A percentile compares a stretch with the other conserved stretches of the same genome.
Conservation (phyloP, 2,113 vertebrate genomes). For the Cryptomyrus ogoouensis region DNA sequence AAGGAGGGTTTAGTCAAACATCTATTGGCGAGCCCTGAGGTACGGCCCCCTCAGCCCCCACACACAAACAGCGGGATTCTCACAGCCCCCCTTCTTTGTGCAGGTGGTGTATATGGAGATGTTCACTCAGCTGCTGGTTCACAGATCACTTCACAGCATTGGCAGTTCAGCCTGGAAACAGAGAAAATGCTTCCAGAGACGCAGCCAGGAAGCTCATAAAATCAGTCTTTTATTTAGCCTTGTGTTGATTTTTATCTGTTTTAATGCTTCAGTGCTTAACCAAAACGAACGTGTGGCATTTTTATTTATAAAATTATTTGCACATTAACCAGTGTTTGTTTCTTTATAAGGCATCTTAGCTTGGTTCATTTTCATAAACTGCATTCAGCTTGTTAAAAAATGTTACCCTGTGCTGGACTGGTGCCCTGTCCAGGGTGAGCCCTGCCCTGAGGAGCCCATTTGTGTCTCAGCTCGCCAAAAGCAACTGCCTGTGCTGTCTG, state of each 20-base stretch:
- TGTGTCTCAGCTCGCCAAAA: not conserved
- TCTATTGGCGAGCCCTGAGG: slow-evolving; percentile 24
- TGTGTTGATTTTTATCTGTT: not conserved
- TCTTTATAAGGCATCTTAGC: not conserved
- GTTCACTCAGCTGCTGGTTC: slow-evolving; percentile 2
- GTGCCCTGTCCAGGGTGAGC: not conserved
- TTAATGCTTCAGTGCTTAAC: not conserved
- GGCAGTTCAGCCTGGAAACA: not conserved
- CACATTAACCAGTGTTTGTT: not conserved
- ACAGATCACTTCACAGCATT: slow-evolving; percentile 12
- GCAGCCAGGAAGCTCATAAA: not conserved
- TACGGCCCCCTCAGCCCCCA: not conserved
- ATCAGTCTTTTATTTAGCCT: not conserved
- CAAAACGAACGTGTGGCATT: not conserved
- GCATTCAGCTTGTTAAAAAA: not conserved
- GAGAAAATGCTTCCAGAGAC: not conserved
- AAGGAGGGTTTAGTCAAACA: slow-evolving; percentile 38
- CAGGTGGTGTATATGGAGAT: not conserved
- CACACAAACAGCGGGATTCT: not conserved
- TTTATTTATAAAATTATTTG: not conserved
- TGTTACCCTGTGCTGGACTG: not conserved
- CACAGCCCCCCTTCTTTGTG: not conserved
- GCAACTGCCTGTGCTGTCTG: not conserved
- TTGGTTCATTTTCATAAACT: not conserved
- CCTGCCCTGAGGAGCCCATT: not conserved